phyloP scores from a whole-genome alignment of 2,888 invertebrate genomes.

The Agrotis clavis region DNA sequence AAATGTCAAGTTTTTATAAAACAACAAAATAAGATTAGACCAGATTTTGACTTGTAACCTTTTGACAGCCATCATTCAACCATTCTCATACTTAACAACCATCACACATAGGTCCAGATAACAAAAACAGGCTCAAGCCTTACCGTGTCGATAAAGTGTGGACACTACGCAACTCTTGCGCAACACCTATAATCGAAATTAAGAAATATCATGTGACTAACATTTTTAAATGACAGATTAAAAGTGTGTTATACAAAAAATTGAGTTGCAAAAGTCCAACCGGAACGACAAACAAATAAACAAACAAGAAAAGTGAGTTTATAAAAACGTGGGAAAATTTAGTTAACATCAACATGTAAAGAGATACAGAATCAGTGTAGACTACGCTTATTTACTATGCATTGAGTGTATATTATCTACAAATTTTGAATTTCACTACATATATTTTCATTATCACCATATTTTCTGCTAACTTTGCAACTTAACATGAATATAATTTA shows the following conservation, averaged over 20 bases:
- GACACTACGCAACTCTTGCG: not conserved
- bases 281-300: too few relatives aligned
- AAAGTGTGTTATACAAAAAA: not conserved
- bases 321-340: too few relatives aligned
- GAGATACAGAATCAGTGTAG: not conserved
- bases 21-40: conserved; percentile 27
- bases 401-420: not conserved
- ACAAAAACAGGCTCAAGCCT: not conserved
- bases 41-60: conserved; percentile 36
- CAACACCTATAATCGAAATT: not conserved
- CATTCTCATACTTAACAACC: not conserved
- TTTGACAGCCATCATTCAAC: conserved; percentile 5
- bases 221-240: not conserved
- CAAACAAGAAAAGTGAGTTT: too few relatives aligned
- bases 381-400: conserved; percentile 16
- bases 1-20: conserved; percentile 7
- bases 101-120: not conserved
- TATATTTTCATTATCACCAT: not conserved
- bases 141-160: too few relatives aligned
- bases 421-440: conserved; percentile 5
- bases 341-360: conserved; percentile 6
- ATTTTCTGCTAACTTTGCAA: not conserved
- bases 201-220: not conserved
- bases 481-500: not conserved
- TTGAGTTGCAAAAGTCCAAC: too few relatives aligned